Evolutionary conservation across 1,140 invertebrate genomes (phyloP).

Genomic region (Galendromus occidentalis): DNA sequence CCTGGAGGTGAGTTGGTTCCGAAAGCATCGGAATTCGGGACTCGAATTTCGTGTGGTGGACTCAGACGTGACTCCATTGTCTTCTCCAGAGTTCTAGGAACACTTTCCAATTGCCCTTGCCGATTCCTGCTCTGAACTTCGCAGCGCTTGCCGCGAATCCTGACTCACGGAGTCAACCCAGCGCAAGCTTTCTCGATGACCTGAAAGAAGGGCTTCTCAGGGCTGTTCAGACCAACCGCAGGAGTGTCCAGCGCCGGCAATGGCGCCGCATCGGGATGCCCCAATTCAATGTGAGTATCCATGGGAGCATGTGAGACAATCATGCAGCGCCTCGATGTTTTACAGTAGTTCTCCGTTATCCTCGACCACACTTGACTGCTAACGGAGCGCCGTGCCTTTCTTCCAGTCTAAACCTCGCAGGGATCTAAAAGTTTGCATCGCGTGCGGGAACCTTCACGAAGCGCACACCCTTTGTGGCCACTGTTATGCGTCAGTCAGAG

Average conservation of each 20-base stretch:
- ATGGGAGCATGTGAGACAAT: background rate
- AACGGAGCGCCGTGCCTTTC: background rate
- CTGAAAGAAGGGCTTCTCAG: background rate
- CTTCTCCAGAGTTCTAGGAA: background rate
- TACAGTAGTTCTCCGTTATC: background rate
- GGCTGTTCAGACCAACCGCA: background rate
- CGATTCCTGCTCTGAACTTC: background rate
- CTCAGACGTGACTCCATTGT: background rate
- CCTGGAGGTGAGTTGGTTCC: too few relatives aligned
- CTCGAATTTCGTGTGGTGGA: background rate
- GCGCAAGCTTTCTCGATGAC: background rate
- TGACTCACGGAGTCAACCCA: background rate
- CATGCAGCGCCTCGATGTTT: background rate
- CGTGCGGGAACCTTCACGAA: slow-evolving; percentile 62
- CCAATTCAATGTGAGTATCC: background rate
- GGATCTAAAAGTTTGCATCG: slow-evolving; percentile 33
- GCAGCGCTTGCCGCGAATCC: background rate
- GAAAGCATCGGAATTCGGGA: background rate
- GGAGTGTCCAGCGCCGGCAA: background rate
- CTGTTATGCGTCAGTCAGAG: slow-evolving; percentile 56
- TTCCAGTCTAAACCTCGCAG: slow-evolving; percentile 1
- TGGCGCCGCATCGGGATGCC: background rate
- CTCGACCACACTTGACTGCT: background rate
- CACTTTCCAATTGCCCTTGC: background rate
- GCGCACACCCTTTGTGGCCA: slow-evolving; percentile 50